Evolutionary conservation across 2,797 vertebrate species (phyloP), one percentile per base, ranked within the genome.

Genomic region (Sciurus vulgaris): DNA sequence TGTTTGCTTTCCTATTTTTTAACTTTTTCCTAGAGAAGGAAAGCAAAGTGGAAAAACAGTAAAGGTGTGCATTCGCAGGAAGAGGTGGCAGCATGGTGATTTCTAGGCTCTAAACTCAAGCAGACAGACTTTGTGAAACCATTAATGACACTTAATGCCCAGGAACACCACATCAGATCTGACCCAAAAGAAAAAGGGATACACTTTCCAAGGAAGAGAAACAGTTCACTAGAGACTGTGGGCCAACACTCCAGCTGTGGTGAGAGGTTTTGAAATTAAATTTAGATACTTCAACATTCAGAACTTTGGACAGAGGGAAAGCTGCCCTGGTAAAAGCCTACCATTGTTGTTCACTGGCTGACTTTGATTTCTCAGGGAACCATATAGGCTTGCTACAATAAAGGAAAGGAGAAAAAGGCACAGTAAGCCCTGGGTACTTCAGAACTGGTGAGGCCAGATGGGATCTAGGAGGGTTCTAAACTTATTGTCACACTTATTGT

Each of bases 21-120:
- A 59, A 56, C 24, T 7, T 9, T 59, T 67, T 67, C 33, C 18
- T 83, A 30, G 18, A 88, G 26, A 24, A 41, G 1, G 10, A 67
- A 74, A 70, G 70, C 4, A 35, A 88, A 38, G 15, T 30, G 18
- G 33, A 85, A 54, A 35, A 72, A 54, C 17, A 38, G 2, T 20
- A 70, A n/a, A 70, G 65, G 8, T 76, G 26, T 49, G 9, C 11
- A 70, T 61, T 61, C 72, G 78, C 13, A 77, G 7, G 49, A 81
- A 65, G 15, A 82, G 1, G 22, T 26, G 2, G 22, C 9, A 54
- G 12, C 18, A 67, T 59, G 33, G 67, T 11, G 67, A 49, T 20
- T 15, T 77, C 61, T 56, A 84, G 78, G 41, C 8, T 74, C n/a
- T 11, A 49, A 54, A 59, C 15, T 96, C 51, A 86, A 83, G 59